phyloP scores from a whole-genome alignment of 2,888 invertebrate species.

The Sesia bembeciformis region DNA sequence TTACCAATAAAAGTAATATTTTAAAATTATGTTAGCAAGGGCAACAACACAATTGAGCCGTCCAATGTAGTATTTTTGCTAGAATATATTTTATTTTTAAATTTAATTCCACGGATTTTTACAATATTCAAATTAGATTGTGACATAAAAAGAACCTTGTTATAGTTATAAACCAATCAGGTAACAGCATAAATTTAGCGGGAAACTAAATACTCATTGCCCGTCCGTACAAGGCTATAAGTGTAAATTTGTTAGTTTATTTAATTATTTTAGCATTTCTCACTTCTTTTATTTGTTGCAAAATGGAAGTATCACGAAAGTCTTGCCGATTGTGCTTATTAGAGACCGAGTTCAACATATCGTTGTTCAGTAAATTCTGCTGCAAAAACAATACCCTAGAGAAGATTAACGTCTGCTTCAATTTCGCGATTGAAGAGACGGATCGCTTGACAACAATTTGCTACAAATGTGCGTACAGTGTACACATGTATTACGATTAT shows the following conservation, averaged over 20 bases:
- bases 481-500: conserved; percentile 55
- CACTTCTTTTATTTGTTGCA: background rate
- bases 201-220: conserved; percentile 10
- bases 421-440: conserved; percentile 44
- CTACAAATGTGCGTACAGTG: conserved; percentile 49
- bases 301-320: conserved; percentile 47
- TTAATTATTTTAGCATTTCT: too few species aligned
- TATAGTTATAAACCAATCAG: conserved; percentile 13
- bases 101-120: background rate
- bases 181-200: conserved; percentile 14
- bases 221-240: conserved; percentile 7
- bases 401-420: conserved; percentile 50
- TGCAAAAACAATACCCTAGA: conserved; percentile 41
- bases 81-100: background rate
- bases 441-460: conserved; percentile 49
- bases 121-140: too few species aligned
- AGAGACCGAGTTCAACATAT: conserved; percentile 52
- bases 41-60: conserved; percentile 48
- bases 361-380: conserved; percentile 44
- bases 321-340: conserved; percentile 51
- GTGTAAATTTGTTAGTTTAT: too few species aligned
- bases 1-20: conserved; percentile 4
- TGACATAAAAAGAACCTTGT: background rate
- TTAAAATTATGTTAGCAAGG: conserved; percentile 21
- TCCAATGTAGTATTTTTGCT: conserved; percentile 56